Evolutionary conservation across 2,888 invertebrate species (phyloP).

Genomic region (Drosophila niveifrons): DNA sequence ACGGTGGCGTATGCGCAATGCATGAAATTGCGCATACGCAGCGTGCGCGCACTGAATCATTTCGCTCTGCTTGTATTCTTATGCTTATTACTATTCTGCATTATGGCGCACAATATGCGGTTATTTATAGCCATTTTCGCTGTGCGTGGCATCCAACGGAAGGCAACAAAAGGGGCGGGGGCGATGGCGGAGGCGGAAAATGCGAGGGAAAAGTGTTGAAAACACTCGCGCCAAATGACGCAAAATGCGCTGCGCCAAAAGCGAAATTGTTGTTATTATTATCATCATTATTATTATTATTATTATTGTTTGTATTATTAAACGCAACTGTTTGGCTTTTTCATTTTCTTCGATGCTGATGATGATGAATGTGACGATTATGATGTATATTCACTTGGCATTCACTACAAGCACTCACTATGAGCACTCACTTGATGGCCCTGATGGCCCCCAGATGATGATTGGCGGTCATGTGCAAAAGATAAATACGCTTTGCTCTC

Average conservation of each 20-base stretch:
- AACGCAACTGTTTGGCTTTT: background rate
- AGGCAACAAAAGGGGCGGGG: background rate
- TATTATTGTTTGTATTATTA: background rate
- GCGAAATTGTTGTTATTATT: slow-evolving; percentile 13
- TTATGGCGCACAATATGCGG: slow-evolving; percentile 46
- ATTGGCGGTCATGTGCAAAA: slow-evolving; percentile 33
- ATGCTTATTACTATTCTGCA: slow-evolving; percentile 39
- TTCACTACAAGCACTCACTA: background rate
- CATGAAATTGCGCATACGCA: slow-evolving; percentile 70
- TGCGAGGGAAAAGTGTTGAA: slow-evolving; percentile 53
- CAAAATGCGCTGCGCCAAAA: slow-evolving; percentile 70
- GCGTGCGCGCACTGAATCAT: slow-evolving; percentile 41
- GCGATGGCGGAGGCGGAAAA: background rate
- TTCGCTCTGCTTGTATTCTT: background rate
- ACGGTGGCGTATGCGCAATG: slow-evolving; percentile 57
- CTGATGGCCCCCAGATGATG: slow-evolving; percentile 24
- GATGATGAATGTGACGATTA: background rate
- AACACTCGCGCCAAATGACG: slow-evolving; percentile 67
- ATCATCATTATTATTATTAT: background rate
- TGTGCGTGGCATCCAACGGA: slow-evolving; percentile 1
- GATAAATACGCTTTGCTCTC: slow-evolving; percentile 7
- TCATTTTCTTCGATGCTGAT: slow-evolving; percentile 29
- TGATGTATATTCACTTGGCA: slow-evolving; percentile 17
- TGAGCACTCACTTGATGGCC: slow-evolving; percentile 36
- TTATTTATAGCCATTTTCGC: background rate